Conservation (phyloP, 2,113 vertebrate genomes). For the Cephalopholis sonnerati region DNA sequence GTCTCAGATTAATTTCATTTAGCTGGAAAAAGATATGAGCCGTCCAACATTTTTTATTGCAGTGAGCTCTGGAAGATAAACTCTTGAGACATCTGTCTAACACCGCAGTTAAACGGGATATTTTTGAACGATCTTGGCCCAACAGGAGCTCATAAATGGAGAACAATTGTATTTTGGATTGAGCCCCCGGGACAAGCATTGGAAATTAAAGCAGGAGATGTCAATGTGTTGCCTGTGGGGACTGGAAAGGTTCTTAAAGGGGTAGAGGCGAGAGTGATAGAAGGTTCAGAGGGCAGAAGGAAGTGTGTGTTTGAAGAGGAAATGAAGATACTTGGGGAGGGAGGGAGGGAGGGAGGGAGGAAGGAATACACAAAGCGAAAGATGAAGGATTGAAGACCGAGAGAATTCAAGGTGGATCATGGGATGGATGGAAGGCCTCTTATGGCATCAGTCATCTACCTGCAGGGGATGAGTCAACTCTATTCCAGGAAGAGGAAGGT, state of each 20-base stretch:
- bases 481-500: constrained; percentile 10
- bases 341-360: background rate
- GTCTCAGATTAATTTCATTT: background rate
- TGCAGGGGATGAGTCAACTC: constrained; percentile 8
- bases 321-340: background rate
- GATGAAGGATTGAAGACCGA: background rate
- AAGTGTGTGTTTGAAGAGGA: background rate
- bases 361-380: background rate
- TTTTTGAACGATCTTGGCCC: background rate
- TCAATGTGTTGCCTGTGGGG: background rate
- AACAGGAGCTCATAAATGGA: background rate
- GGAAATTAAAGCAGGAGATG: background rate
- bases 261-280: background rate
- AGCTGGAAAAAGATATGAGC: background rate
- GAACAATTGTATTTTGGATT: background rate
- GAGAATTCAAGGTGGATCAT: constrained; percentile 10
- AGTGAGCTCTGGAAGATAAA: background rate
- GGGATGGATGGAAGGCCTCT: constrained; percentile 13
- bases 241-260: background rate
- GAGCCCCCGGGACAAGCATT: background rate
- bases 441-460: background rate
- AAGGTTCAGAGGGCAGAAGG: background rate
- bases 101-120: background rate
- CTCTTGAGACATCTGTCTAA: background rate
- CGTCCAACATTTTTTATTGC: background rate